Evolutionary conservation across 2,888 invertebrate genomes (phyloP).

Genomic region (Acanthoscelides obtectus): DNA sequence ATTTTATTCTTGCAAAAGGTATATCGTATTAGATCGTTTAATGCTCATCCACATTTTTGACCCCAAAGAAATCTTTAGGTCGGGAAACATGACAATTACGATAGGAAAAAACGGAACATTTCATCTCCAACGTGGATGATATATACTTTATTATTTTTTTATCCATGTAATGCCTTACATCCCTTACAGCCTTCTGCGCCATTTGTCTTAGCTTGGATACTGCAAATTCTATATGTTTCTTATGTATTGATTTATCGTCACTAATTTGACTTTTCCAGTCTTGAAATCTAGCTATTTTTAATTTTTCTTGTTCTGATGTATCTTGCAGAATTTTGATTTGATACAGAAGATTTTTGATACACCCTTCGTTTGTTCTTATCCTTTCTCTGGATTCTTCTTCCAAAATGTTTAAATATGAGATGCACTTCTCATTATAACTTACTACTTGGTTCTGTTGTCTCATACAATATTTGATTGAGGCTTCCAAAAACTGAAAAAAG

Average conservation of each 20-base stretch:
- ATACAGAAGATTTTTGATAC: neutral
- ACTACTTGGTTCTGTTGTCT: constrained; percentile 9
- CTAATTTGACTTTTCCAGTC: neutral
- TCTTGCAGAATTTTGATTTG: neutral
- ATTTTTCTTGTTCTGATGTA: neutral
- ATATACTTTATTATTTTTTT: too few species aligned
- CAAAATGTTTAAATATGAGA: neutral
- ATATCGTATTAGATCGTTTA: too few species aligned
- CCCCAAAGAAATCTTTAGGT: too few species aligned
- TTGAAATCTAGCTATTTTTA: neutral
- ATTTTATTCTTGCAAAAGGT: too few species aligned
- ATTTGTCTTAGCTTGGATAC: neutral
- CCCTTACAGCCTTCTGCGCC: neutral
- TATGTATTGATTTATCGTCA: neutral
- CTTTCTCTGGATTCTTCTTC: neutral
- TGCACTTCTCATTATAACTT: constrained; percentile 5
- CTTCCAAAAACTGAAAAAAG: neutral
- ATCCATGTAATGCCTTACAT: too few species aligned
- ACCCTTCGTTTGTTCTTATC: neutral
- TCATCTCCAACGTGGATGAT: too few species aligned
- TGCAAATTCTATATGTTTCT: neutral
- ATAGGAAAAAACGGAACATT: too few species aligned
- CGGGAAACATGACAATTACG: too few species aligned
- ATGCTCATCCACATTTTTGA: too few species aligned
- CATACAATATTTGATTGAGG: neutral